A percentile compares a stretch with the other conserved stretches of the same genome.
Evolutionary conservation across 2,888 invertebrate genomes (phyloP).

Genomic region (Hololepta plana): DNA sequence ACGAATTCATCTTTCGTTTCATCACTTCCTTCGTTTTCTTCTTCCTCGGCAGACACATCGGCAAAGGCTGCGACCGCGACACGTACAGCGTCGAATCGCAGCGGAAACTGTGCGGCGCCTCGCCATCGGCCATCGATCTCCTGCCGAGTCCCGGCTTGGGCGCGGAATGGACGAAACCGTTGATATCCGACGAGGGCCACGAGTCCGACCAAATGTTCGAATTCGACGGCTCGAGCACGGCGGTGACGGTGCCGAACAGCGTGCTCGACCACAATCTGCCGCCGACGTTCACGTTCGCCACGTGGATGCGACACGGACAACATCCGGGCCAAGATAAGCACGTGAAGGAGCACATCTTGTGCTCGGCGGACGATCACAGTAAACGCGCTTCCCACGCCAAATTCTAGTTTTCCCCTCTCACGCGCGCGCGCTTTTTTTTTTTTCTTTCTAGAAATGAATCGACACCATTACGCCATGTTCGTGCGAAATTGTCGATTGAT

Average conservation of each 20-base stretch:
- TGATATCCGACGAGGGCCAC: slow-evolving; percentile 65
- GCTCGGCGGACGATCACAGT: slow-evolving; percentile 96
- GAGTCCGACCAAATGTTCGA: slow-evolving; percentile 86
- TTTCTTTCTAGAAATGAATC: slow-evolving; percentile 76
- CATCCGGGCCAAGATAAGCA: slow-evolving; percentile 68
- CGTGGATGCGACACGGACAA: slow-evolving; percentile 88
- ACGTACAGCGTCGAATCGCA: slow-evolving; percentile 77
- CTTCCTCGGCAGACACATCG: slow-evolving; percentile 61
- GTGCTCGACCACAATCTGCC: slow-evolving; percentile 61
- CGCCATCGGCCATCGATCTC: slow-evolving; percentile 69
- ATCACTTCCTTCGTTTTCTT: background rate
- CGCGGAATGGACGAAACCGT: slow-evolving; percentile 64
- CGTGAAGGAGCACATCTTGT: slow-evolving; percentile 89
- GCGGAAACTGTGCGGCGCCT: slow-evolving; percentile 71
- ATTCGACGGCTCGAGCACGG: slow-evolving; percentile 83
- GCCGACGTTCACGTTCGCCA: slow-evolving; percentile 74
- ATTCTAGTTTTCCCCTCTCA: background rate
- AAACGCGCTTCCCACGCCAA: slow-evolving; percentile 24
- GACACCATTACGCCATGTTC: slow-evolving; percentile 96
- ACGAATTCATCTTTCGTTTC: background rate
- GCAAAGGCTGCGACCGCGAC: slow-evolving; percentile 91
- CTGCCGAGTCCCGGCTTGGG: slow-evolving; percentile 63
- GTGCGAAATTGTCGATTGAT: slow-evolving; percentile 94
- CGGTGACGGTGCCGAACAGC: slow-evolving; percentile 64
- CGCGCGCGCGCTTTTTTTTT: background rate